Evolutionary conservation across 2,113 vertebrate species (phyloP), one percentile per base, ranked within the genome.

Genomic region (Struthio camelus): DNA sequence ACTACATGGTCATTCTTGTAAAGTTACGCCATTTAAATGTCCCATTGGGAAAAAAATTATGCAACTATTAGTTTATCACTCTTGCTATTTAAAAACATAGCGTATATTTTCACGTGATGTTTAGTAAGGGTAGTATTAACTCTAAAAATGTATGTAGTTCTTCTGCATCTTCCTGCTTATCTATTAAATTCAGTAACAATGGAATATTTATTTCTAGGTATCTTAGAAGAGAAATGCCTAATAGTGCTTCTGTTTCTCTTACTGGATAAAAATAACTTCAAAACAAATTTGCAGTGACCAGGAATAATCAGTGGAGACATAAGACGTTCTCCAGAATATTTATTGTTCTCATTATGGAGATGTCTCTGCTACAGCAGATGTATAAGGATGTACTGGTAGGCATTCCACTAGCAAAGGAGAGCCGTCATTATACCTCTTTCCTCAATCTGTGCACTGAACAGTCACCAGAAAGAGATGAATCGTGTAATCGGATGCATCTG

Each of bases 341-440:
- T 34, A 28, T 9, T 46, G 22, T 66, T 34, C 51, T 58, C 73
- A 71, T 5, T 14, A 98, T 98, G 98, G 96, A 93, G 58, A 85
- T 71, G 38, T 86, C 88, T 34, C 75, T 97, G 38, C 93, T 99
- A 66, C 97, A 97, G 17, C 96, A 97, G 7, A 87, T 97, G 48
- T 98, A 98, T 73, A 96, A 89, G 62, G 97, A 98, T 2, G 48
- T 99, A 3, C 82, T 98, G 69, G 51, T 34, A 20, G 98, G 98
- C 69, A 71, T 81, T 20, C 62, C 80, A 2, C 97, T 98, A 23
- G 62, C 87, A 3, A 93, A 84, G 22, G 97, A 97, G 42, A 83
- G 93, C 54, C 87, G n/a, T 8, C 79, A 97, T 30, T 97, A 98
- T 66, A 80, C 96, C 54, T 78, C 70, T 40, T 87, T 97, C 48